Conservation (phyloP, 1,140 invertebrate genomes). For the Batillaria attramentaria region DNA sequence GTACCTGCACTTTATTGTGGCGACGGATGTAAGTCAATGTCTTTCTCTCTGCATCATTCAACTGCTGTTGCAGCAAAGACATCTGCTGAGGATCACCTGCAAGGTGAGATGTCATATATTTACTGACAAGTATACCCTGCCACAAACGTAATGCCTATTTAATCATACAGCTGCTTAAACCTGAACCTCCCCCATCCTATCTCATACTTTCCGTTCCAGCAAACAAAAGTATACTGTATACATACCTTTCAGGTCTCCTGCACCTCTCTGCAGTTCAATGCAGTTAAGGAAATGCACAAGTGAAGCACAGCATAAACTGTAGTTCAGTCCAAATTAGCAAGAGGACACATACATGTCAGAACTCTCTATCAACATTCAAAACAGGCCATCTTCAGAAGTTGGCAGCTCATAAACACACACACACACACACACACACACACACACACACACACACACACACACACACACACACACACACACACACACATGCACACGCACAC, state of each 20-base stretch:
- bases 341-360: neutral
- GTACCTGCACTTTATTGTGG: slow-evolving; percentile 67
- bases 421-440: neutral
- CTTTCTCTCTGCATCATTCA: slow-evolving; percentile 64
- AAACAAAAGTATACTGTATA: too few species aligned
- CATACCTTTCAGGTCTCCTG: too few species aligned
- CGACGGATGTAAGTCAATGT: slow-evolving; percentile 65
- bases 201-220: too few species aligned
- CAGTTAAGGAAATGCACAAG: too few species aligned
- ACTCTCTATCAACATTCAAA: neutral
- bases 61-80: slow-evolving; percentile 58
- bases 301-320: too few species aligned
- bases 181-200: too few species aligned
- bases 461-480: neutral
- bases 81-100: slow-evolving; percentile 43
- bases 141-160: too few species aligned
- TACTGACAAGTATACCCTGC: too few species aligned
- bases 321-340: neutral
- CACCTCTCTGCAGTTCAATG: too few species aligned
- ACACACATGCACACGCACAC: neutral
- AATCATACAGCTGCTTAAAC: too few species aligned
- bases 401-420: neutral
- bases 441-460: neutral
- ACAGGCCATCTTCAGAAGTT: neutral
- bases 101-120: too few species aligned